phyloP scores from a whole-genome alignment of 2,113 vertebrate genomes.

The Cacatua alba region DNA sequence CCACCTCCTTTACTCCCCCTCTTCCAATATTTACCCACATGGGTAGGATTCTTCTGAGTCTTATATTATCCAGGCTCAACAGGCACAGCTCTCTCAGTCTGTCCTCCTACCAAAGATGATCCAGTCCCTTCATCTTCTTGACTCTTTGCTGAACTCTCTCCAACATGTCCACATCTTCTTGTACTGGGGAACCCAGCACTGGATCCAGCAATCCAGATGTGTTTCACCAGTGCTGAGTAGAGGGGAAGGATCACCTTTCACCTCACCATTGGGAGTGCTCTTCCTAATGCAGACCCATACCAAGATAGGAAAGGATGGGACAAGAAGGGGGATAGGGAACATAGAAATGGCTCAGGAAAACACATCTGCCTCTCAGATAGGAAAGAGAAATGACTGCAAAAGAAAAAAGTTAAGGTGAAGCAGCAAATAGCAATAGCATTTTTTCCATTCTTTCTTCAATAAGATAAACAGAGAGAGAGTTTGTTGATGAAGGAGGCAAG shows the following conservation, averaged over 20 bases:
- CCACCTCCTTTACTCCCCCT: not conserved
- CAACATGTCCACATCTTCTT: not conserved
- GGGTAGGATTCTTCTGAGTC: not conserved
- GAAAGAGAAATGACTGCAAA: not conserved
- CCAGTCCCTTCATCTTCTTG: not conserved
- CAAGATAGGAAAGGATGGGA: not conserved
- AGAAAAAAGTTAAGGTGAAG: not conserved
- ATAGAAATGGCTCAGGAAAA: not conserved
- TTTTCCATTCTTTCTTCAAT: not conserved
- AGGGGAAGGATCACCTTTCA: not conserved
- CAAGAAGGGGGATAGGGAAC: not conserved
- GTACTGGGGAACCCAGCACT: not conserved
- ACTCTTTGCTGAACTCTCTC: not conserved
- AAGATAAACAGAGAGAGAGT: not conserved
- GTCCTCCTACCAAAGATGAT: not conserved
- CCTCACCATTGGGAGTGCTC: not conserved
- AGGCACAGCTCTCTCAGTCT: not conserved
- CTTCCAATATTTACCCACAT: not conserved
- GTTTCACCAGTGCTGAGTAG: not conserved
- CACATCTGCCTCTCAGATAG: not conserved
- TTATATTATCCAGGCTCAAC: not conserved
- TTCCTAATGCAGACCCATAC: not conserved
- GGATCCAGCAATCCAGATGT: not conserved
- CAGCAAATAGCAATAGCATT: not conserved
- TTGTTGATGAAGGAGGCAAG: not conserved